These are phyloP conservation scores for Micropterix aruncella DNA, from an alignment of 2,888 invertebrate species.

Conservation along the genomic window DNA sequence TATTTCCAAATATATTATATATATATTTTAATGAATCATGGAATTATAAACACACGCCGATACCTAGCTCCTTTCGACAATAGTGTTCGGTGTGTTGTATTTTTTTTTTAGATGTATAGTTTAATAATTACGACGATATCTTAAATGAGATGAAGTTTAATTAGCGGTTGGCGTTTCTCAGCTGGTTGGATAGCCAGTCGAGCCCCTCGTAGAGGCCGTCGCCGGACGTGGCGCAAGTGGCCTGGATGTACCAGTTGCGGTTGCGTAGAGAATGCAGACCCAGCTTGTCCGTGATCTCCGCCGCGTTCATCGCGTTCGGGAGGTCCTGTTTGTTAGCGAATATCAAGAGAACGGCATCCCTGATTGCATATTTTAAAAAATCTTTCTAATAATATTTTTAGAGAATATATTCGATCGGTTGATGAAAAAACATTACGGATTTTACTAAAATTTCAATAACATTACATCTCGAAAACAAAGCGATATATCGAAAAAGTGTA, in stretches of 20 bases:
- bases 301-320: slow-evolving; percentile 99
- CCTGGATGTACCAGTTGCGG: slow-evolving; percentile 96
- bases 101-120: too few species aligned
- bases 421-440: too few species aligned
- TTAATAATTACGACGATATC: neutral
- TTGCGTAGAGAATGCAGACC: slow-evolving; percentile 96
- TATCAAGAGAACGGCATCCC: slow-evolving; percentile 97
- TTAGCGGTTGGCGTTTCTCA: slow-evolving; percentile 97
- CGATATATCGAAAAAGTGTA: too few species aligned
- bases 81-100: neutral
- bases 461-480: too few species aligned
- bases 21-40: too few species aligned
- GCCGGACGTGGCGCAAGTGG: slow-evolving; percentile 97
- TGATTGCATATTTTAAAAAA: too few species aligned
- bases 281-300: slow-evolving; percentile 98
- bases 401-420: too few species aligned
- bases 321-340: slow-evolving; percentile 99
- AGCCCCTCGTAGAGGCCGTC: slow-evolving; percentile 98
- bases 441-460: too few species aligned
- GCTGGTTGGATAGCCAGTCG: slow-evolving; percentile 99
- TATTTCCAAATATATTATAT: too few species aligned
- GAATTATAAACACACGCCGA: too few species aligned
- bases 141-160: slow-evolving; percentile 11
- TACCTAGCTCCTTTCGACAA: too few species aligned
- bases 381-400: too few species aligned